Evolutionary conservation across 2,113 vertebrate genomes (phyloP), one percentile per base, ranked within the genome.

Genomic region (Xyliphius kryptos): DNA sequence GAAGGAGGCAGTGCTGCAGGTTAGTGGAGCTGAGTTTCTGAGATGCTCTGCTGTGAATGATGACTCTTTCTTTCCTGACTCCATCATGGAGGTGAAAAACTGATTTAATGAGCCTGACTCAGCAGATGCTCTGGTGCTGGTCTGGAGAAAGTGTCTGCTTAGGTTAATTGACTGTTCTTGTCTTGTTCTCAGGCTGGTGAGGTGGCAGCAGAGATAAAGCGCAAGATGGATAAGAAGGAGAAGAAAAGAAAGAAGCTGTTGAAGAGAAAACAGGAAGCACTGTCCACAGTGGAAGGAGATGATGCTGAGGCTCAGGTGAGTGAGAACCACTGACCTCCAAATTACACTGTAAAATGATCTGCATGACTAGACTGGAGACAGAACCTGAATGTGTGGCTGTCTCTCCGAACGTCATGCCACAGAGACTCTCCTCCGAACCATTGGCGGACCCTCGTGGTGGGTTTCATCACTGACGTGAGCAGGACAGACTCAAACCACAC

Each of bases 51-150:
- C 85, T 83, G 91, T 88, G 83, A 0, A 43, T 92, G 93, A 97
- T 97, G 93, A 91, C 54, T 20, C 0, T 0, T 48, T 2, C 49
- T 3, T 63, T 1, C 68, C 90, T 87, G 92, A 95, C 82, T 75
- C 10, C 5, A 14, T 2, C 0, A 0, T 74, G 95, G 88, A 87
- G 91, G 95, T 82, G 8, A 74, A 49, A 83, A 85, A 83, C 90
- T 97, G 94, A 95, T 97, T 97, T 97, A 97, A 97, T 97, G 94
- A 97, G 94, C 77, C 94, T 97, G 95, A 98, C 83, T 14, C 83
- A 76, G 83, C 73, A 15, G 6, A 2, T 37, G 44, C 1, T 2
- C 0, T 3, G 3, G 2, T 1, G 2, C 2, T 6, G 26, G 26
- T 3, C 26, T 6, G 14, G n/a, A 2, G 43, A 1, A 10, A 3